phyloP scores from a whole-genome alignment of 2,888 invertebrate species.

The Ischnura elegans region DNA sequence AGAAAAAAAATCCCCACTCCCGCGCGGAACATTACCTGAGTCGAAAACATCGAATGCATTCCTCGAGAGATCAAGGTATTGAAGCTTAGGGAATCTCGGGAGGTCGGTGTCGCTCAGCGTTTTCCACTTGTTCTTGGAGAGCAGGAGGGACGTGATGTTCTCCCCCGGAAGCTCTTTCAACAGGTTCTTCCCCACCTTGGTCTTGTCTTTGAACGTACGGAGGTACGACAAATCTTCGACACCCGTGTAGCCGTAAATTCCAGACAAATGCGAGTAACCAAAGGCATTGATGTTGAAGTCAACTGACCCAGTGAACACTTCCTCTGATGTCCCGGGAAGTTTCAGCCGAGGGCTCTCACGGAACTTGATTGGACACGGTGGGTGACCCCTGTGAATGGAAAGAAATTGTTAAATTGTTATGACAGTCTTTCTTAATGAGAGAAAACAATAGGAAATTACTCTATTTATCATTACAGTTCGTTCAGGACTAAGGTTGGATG shows the following conservation, averaged over 20 bases:
- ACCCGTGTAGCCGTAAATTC: neutral
- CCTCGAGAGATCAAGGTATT: constrained; percentile 44
- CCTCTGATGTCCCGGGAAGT: neutral
- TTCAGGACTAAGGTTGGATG: too few relatives aligned
- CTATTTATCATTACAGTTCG: too few relatives aligned
- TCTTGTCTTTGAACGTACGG: constrained; percentile 4
- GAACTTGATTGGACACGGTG: neutral
- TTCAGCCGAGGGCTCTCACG: neutral
- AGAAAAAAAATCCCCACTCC: too few relatives aligned
- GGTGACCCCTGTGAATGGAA: neutral
- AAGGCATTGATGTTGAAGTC: constrained; percentile 5
- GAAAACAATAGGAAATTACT: too few relatives aligned
- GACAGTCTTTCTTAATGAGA: too few relatives aligned
- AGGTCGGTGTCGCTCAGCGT: neutral
- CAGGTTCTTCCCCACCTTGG: neutral
- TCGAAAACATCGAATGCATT: constrained; percentile 28
- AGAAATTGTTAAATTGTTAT: neutral
- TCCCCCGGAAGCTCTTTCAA: constrained; percentile 15
- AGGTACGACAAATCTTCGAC: neutral
- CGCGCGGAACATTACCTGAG: neutral
- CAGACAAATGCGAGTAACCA: constrained; percentile 42
- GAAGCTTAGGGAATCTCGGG: neutral
- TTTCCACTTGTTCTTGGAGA: constrained; percentile 43
- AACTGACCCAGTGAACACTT: neutral
- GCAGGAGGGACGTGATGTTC: neutral